These are phyloP conservation scores for Saiga tatarica DNA, from an alignment of 2,113 vertebrate species.

Conservation along the genomic window DNA sequence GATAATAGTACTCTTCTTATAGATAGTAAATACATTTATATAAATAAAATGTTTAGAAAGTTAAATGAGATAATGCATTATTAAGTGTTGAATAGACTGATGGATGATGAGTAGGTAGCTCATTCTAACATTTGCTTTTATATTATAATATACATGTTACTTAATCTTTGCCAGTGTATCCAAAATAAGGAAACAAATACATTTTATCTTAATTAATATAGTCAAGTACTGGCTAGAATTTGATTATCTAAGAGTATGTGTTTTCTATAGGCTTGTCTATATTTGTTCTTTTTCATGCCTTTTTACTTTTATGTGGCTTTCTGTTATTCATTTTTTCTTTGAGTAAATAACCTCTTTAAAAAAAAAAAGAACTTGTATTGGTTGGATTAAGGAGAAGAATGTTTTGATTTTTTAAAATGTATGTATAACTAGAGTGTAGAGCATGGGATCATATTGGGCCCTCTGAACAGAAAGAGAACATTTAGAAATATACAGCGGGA, in stretches of 20 bases:
- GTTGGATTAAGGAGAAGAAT: conserved; percentile 17
- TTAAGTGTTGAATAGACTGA: background rate
- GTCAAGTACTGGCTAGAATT: background rate
- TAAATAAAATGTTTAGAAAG: background rate
- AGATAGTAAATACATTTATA: background rate
- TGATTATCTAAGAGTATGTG: background rate
- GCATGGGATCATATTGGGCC: background rate
- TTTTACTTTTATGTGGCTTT: background rate
- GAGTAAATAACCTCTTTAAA: background rate
- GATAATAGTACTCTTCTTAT: background rate
- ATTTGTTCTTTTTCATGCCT: background rate
- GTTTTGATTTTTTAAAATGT: background rate
- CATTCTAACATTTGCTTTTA: background rate
- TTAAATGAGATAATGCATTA: background rate
- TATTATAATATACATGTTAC: background rate
- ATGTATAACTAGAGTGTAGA: background rate
- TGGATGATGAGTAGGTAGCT: background rate
- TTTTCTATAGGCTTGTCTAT: background rate
- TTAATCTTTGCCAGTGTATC: background rate
- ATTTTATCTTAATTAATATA: background rate
- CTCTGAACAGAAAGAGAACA: background rate
- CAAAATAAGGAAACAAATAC: background rate
- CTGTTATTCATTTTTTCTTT: background rate
- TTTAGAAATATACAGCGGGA: background rate
- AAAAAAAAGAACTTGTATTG: background rate